These are phyloP conservation scores for Micrastur ruficollis DNA, from an alignment of 2,797 vertebrate genomes.

Conservation along the genomic window DNA sequence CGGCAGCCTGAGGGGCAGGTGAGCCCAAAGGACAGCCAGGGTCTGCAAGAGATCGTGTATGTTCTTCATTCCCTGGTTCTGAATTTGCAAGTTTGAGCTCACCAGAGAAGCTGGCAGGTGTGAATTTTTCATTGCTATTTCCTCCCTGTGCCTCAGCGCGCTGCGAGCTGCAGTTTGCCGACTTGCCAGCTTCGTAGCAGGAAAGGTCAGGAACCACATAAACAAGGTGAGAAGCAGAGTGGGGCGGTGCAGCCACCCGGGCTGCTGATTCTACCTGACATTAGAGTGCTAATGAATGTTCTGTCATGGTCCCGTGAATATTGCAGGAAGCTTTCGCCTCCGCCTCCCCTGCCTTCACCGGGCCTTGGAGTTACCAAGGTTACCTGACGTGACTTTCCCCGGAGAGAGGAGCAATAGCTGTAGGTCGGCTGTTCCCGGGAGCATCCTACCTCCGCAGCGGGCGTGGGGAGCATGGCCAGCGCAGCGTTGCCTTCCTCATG, in stretches of 20 bases:
- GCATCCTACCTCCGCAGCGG: not conserved
- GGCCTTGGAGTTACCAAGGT: constrained; percentile 61
- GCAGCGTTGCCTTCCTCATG: accelerated
- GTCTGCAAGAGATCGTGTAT: accelerated
- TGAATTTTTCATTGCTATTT: not conserved
- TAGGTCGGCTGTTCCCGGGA: not conserved
- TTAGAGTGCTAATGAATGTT: constrained; percentile 63
- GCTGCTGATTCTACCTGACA: constrained; percentile 54
- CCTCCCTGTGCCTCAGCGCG: not conserved
- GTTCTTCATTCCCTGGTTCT: not conserved
- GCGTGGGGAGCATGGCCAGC: not conserved
- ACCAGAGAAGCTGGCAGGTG: not conserved
- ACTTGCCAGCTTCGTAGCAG: constrained; percentile 1
- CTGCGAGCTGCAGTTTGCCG: not conserved
- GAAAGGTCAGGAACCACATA: constrained; percentile 65
- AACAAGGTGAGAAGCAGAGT: constrained; percentile 51
- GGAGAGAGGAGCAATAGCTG: constrained; percentile 5
- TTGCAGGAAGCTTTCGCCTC: constrained; percentile 51
- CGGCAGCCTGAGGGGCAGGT: accelerated
- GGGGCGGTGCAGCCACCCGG: not conserved
- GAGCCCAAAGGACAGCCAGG: not conserved
- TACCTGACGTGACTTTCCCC: constrained; percentile 43
- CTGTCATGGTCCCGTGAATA: constrained; percentile 65
- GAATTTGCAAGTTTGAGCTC: accelerated
- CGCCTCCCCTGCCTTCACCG: not conserved